Conservation (phyloP, 2,113 vertebrate genomes). For the Macquaria australasica region DNA sequence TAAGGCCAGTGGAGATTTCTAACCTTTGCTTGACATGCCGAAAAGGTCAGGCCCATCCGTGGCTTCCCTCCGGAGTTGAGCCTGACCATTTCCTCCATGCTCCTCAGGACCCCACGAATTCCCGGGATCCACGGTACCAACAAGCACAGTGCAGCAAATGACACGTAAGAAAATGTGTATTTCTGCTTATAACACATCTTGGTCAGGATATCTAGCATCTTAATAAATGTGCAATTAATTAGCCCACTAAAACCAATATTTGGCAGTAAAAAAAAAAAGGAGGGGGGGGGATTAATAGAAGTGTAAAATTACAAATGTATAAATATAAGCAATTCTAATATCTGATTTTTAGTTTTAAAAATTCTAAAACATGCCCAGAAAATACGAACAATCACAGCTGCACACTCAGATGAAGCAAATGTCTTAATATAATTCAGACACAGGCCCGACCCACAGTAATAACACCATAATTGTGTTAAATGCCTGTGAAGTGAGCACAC, state of each 20-base stretch:
- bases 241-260: background rate
- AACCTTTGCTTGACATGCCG: conserved; percentile 87
- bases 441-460: conserved; percentile 33
- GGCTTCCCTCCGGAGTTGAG: conserved; percentile 72
- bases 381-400: background rate
- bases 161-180: background rate
- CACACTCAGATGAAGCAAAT: conserved; percentile 39
- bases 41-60: conserved; percentile 85
- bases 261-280: background rate
- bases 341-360: background rate
- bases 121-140: conserved; percentile 18
- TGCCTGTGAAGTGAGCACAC: conserved; percentile 71
- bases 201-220: background rate
- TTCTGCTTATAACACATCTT: background rate
- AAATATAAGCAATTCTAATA: background rate
- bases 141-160: background rate
- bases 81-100: conserved; percentile 69
- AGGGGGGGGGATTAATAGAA: background rate
- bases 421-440: conserved; percentile 55
- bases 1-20: conserved; percentile 88
- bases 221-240: background rate
- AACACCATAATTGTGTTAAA: conserved; percentile 69
- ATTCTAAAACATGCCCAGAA: background rate
- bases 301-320: background rate
- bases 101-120: conserved; percentile 53